Conservation (phyloP, 2,113 vertebrate genomes). For the Spea multiplicata region DNA sequence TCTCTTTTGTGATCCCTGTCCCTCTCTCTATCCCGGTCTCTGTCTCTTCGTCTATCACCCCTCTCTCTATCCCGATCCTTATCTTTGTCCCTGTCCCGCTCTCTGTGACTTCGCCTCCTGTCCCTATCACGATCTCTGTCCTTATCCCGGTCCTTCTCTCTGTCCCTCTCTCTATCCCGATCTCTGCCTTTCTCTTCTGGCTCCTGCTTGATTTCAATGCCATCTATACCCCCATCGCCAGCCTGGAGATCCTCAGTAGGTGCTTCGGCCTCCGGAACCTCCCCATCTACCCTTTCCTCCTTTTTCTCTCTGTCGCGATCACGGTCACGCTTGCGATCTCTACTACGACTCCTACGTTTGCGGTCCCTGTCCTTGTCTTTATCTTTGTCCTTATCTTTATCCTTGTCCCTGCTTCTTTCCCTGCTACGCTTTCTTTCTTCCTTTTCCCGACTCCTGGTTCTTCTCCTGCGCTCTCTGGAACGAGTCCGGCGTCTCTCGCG, state of each 20-base stretch:
- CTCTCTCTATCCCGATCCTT: constrained; percentile 71
- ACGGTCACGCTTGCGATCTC: constrained; percentile 64
- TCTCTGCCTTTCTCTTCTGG: constrained; percentile 50
- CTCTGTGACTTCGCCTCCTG: constrained; percentile 54
- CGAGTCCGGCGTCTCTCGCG: constrained; percentile 73
- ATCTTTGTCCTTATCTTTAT: constrained; percentile 67
- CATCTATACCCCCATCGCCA: constrained; percentile 56
- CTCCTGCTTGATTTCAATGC: constrained; percentile 62
- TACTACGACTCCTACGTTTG: constrained; percentile 64
- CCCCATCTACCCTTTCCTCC: constrained; percentile 65
- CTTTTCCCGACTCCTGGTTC: constrained; percentile 77
- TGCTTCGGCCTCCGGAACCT: constrained; percentile 61
- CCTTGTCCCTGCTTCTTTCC: constrained; percentile 76
- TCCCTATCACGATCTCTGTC: constrained; percentile 65
- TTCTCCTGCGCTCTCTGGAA: constrained; percentile 72
- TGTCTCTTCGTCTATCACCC: constrained; percentile 66
- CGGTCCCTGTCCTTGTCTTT: constrained; percentile 66
- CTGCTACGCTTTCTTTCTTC: constrained; percentile 76
- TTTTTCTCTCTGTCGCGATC: constrained; percentile 65
- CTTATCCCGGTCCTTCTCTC: constrained; percentile 61
- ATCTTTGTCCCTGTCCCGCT: constrained; percentile 62
- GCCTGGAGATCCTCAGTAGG: constrained; percentile 57
- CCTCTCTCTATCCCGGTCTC: constrained; percentile 71
- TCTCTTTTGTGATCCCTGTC: constrained; percentile 67
- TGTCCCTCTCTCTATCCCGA: constrained; percentile 60